Evolutionary conservation across 2,113 vertebrate species (phyloP), one percentile per base, ranked within the genome.

Genomic region (Casuarius casuarius): DNA sequence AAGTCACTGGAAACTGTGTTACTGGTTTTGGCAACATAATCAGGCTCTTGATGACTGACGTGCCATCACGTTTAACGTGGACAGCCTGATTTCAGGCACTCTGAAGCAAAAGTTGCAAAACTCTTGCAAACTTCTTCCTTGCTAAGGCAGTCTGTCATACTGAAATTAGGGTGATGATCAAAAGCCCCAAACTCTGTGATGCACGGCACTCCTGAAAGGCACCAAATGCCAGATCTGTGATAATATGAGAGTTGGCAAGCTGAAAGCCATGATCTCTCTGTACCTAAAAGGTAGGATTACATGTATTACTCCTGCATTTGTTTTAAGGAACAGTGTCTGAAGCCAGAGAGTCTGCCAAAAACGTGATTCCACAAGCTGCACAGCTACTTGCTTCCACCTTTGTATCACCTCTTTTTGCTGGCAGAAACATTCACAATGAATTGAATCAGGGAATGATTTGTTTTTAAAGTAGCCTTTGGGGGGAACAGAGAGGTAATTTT

Each of bases 361-460:
- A 2, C 20, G 29, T 9, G 40, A 70, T 74, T 70, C 22, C 61
- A 35, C 46, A 35, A 56, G 56, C 79, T 59, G 63, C 42, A 44
- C 26, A 62, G 42, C 35, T 42, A 1, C 80, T 67, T 75, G 23
- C n/a, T 89, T 72, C 73, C 28, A 67, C 89, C 89, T 87, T 89
- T 48, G 17, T 51, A 5, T 82, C 87, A 72, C 84, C 84, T 84
- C 56, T 26, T 59, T 84, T 67, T 82, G 28, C 65, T 68, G 84
- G 70, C 66, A 71, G 89, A 79, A 87, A 56, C 68, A 73, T 75
- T 96, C 77, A 51, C 75, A 70, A 59, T 66, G 86, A 86, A 86
- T 93, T 2, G 2, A 72, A 88, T 92, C 80, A 83, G 73, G 84
- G 74, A 66, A 33, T 13, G 66, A 72, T 75, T 48, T 82, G 56